Conservation (phyloP, 2,888 invertebrate genomes). For the Hyposoter didymator region DNA sequence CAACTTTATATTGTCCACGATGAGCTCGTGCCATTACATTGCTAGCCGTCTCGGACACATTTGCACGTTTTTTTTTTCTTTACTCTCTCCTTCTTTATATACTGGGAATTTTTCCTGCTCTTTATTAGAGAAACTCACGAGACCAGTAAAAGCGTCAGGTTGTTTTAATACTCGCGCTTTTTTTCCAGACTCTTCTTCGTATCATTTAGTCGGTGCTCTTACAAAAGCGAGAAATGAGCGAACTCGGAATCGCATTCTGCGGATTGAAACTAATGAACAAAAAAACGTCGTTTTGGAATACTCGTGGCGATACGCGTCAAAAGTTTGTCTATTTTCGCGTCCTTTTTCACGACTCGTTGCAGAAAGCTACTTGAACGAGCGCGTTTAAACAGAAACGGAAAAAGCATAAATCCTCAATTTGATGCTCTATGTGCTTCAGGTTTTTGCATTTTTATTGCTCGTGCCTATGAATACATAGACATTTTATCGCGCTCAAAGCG, state of each 20-base stretch:
- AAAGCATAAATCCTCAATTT: conserved; percentile 7
- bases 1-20: conserved; percentile 43
- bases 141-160: conserved; percentile 20
- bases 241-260: not conserved
- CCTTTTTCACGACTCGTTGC: not conserved
- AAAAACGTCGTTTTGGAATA: not conserved
- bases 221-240: not conserved
- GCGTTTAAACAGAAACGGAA: conserved; percentile 23
- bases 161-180: conserved; percentile 10
- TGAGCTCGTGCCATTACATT: conserved; percentile 56
- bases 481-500: conserved; percentile 59
- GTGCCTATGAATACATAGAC: conserved; percentile 12
- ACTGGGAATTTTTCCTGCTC: not conserved
- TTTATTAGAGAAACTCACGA: conserved; percentile 12
- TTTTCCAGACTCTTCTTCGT: conserved; percentile 7
- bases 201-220: not conserved
- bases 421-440: conserved; percentile 32
- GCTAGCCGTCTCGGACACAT: conserved; percentile 41
- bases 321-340: not conserved
- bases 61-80: conserved; percentile 50
- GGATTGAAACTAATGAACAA: not conserved
- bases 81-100: conserved; percentile 11
- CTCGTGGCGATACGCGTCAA: not conserved
- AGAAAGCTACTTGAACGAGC: conserved; percentile 1
- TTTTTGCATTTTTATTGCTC: conserved; percentile 46